Evolutionary conservation across 1,140 invertebrate genomes (phyloP), one percentile per base, ranked within the genome.

Genomic region (Lethrus apterus): DNA sequence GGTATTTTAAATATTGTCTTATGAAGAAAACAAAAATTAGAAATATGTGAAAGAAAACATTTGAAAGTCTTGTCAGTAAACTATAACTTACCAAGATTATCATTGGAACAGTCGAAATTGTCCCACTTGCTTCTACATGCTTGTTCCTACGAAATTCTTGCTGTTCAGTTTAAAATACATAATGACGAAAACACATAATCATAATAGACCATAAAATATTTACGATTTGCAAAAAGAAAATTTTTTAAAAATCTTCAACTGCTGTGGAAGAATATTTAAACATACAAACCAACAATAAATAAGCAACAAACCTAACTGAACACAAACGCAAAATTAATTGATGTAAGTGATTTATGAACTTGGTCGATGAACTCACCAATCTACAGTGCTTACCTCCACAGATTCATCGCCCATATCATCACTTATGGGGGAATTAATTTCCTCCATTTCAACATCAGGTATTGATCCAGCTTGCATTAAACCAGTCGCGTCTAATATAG

Each of bases 401-500:
- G 23, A 26, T 29, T 69, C 68, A 24, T 71, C 73, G 18, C 68
- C 64, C 8, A 56, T 63, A 32, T 69, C 67, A 32, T 48, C 53
- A 33, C 46, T 53, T 2, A 51, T 59, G 63, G 29, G 72, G 64
- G 51, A 65, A 62, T 11, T 58, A 18, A 71, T 69, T 58, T 75
- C 77, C 57, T 81, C 78, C 75, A 79, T 80, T 55, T 78, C 74
- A 3, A 75, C 73, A 48, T 77, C 76, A 0, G 71, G 61, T 26
- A 76, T 75, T 7, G 74, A 48, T 10, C 47, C 70, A 55, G 82
- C 86, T 68, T 95, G 89, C 8, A 94, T 72, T 34, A 95, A 67
- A 3, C 83, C 79, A 11, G 84, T 79, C 5, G 89, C 74, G 66
- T 95, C 90, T 44, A 95, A 62, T 47, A 77, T 69, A 13, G 76